Evolutionary conservation across 2,888 invertebrate genomes (phyloP), one percentile per base, ranked within the genome.

Genomic region (Polymixis flavicincta): DNA sequence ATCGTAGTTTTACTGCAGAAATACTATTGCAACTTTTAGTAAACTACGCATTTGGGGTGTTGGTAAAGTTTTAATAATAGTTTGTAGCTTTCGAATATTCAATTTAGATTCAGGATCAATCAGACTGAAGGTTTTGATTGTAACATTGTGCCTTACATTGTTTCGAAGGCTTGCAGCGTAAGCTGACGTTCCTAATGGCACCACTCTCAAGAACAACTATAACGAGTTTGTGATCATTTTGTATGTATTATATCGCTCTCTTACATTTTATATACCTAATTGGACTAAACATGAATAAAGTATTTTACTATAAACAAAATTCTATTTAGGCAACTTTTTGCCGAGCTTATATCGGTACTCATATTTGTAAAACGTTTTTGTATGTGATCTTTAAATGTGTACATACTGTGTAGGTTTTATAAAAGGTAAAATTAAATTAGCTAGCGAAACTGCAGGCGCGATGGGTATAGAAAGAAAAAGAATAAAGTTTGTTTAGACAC

Each of bases 91-190:
- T 71, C 64, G 52, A 37, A 60, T 54, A 45, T 67, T 67, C 11
- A 57, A 60, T 71, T 68, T 28, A 61, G 13, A 60, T 57, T 71
- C 57, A 64, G 19, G 14, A 63, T 71, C 45, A 25, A 75, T 48
- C 63, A 37, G 84, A 84, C 72, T 84, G 81, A 75, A 19, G 61
- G n/a, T 71, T 74, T 59, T 42, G 25, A 61, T 61, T 71, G 72
- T 74, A 67, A 74, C 68, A 71, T 61, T 71, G 84, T 80, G 83
- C 84, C 81, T 84, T 83, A 68, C 64, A 57, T 48, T 67, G 28
- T 71, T 48, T 45, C 71, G 66, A 67, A 55, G 42, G 80, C 60
- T 80, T 61, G 50, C 54, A 32, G 52, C 55, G 42, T 45, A 64
- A 71, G 54, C 67, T 71, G 72, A 61, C 54, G 22, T 22, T 19